Evolutionary conservation across 2,113 vertebrate species (phyloP).

Genomic region (Hepsetus odoe): DNA sequence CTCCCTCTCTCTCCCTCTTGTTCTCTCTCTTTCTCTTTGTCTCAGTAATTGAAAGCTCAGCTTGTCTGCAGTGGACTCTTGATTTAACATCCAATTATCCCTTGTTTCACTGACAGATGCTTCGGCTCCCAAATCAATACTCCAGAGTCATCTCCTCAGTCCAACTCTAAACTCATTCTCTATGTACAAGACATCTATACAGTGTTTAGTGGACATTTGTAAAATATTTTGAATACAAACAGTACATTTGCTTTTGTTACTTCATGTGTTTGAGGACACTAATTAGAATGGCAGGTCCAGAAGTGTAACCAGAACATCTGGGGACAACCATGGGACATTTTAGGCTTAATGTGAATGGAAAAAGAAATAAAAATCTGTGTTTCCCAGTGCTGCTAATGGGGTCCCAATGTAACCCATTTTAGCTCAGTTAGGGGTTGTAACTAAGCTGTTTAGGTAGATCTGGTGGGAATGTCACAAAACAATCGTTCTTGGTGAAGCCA

Average conservation of each 20-base stretch:
- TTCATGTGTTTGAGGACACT: neutral
- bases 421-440: too few relatives aligned
- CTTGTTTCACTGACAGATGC: slow-evolving; percentile 38
- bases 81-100: slow-evolving; percentile 45
- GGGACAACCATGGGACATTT: too few relatives aligned
- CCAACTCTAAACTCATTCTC: slow-evolving; percentile 47
- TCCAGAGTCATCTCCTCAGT: slow-evolving; percentile 27
- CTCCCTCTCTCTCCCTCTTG: neutral
- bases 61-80: slow-evolving; percentile 20
- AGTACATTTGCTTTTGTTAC: neutral
- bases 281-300: too few relatives aligned
- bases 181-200: slow-evolving; percentile 63
- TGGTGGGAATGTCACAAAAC: too few relatives aligned
- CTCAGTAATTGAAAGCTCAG: slow-evolving; percentile 17
- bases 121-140: slow-evolving; percentile 31
- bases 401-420: too few relatives aligned
- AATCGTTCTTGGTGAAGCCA: too few relatives aligned
- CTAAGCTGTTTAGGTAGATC: too few relatives aligned
- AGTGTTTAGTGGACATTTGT: slow-evolving; percentile 63
- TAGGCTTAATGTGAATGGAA: too few relatives aligned
- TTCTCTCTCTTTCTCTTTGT: neutral
- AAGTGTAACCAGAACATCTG: too few relatives aligned
- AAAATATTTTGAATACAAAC: slow-evolving; percentile 54
- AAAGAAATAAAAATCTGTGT: too few relatives aligned
- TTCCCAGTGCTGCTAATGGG: too few relatives aligned